A percentile compares a stretch with the other conserved stretches of the same genome.
These are phyloP conservation scores for Cryptoblepharus egeriae DNA, from an alignment of 2,797 vertebrate species.

Conservation along the genomic window DNA sequence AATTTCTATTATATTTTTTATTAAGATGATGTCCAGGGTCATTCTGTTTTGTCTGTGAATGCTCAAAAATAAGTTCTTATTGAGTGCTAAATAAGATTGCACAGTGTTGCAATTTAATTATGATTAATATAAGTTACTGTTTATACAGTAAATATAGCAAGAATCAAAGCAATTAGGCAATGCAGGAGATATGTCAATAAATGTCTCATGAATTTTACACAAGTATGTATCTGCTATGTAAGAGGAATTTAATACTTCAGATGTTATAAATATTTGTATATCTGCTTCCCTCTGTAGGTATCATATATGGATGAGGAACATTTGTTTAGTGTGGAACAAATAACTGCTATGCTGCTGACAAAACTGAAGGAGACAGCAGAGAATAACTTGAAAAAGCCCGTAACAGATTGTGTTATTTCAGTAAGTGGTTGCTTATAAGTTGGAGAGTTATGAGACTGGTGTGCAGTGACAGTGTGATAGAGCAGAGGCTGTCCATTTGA, in stretches of 20 bases:
- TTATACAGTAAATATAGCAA: background rate
- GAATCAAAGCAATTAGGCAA: background rate
- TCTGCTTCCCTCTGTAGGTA: slow-evolving; percentile 77
- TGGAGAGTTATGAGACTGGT: background rate
- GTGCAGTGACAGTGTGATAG: background rate
- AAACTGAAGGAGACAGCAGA: slow-evolving; percentile 97
- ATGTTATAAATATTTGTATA: background rate
- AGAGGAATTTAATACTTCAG: background rate
- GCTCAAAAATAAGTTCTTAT: background rate
- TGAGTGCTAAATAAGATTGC: no score
- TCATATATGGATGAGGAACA: slow-evolving; percentile 96
- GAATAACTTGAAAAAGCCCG: slow-evolving; percentile 93
- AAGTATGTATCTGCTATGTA: background rate
- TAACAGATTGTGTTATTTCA: slow-evolving; percentile 95
- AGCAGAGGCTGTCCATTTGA: background rate
- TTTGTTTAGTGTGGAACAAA: slow-evolving; percentile 93
- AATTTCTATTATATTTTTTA: no score
- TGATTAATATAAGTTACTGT: background rate
- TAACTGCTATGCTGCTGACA: slow-evolving; percentile 94
- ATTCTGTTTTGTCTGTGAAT: background rate
- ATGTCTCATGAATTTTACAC: background rate
- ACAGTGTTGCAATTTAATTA: background rate
- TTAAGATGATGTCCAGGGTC: background rate
- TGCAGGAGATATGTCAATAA: no score
- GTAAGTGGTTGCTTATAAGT: slow-evolving; percentile 78